Base-by-base conservation (phyloP, 1,140 invertebrate species). In the Ips nitidus region DNA sequence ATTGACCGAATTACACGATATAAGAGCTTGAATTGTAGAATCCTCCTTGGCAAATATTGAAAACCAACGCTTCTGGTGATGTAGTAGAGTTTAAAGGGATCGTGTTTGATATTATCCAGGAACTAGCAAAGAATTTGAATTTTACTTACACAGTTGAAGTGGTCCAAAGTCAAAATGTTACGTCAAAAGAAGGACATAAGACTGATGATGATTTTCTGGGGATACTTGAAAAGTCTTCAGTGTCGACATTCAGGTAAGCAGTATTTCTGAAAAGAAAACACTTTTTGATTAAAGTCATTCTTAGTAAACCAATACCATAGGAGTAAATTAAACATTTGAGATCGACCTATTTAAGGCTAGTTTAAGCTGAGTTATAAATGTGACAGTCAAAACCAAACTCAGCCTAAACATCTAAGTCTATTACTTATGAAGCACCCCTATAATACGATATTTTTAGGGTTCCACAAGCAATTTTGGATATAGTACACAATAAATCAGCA, bases 41-140 rank as follows among this genome's bases (percentile, higher is more conserved):
- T 83, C 92, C 92, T 1, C 93, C 93, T 0, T 95, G 92, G 92
- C 90, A 93, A 76, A 89, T 90, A 5, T 78, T 93, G 1, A 82
- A 82, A 50, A 75, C 77, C 3, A 86, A 89, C 66, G 81, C 83
- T 22, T 81, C 82, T 2, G 89, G 88, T 0, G 75, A 82, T 0
- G 80, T 87, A 1, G 77, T 82, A 0, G 82, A 85, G 62, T 88
- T 87, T 73, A 81, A 81, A 3, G 93, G 93, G 38, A 81, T 94
- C 39, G 84, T 92, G 22, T 93, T 94, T 78, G 91, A 95, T 78
- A 88, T 95, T 42, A 71, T 96, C 0, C 85, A 89, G 71, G 87
- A 94, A 73, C 78, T 96, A n/a, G 85, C 89, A 0, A 83, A 83
- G 4, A 89, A 86, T 71, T 82, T 95, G 63, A 97, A 97, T 80